Evolutionary conservation across 2,797 vertebrate genomes (phyloP).

Genomic region (Cyprinodon diabolis): DNA sequence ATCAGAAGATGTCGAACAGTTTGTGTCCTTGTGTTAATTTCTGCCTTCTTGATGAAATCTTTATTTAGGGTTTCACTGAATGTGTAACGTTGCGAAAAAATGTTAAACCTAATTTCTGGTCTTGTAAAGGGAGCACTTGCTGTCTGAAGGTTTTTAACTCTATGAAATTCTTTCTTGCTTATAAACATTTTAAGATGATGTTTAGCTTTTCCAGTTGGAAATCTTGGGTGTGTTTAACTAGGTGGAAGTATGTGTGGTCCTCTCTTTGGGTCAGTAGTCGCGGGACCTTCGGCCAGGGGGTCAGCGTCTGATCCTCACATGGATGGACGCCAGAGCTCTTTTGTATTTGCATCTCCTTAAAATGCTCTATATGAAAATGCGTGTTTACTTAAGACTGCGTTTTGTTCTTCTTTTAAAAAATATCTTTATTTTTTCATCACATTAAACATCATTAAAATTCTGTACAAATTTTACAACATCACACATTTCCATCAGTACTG

Average conservation of each 20-base stretch:
- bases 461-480: constrained; percentile 84
- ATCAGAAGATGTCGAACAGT: constrained; percentile 15
- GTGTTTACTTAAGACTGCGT: not conserved
- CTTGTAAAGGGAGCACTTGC: constrained; percentile 6
- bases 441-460: constrained; percentile 74
- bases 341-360: constrained; percentile 1
- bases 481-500: constrained; percentile 61
- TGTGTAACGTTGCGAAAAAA: not conserved
- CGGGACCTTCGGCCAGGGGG: constrained; percentile 37
- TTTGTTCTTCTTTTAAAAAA: constrained; percentile 73
- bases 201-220: constrained; percentile 56
- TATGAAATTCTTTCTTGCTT: constrained; percentile 36
- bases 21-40: constrained; percentile 6
- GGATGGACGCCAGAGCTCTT: constrained; percentile 7
- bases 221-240: constrained; percentile 33
- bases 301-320: constrained; percentile 31
- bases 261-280: constrained; percentile 19
- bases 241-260: constrained; percentile 47
- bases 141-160: constrained; percentile 29
- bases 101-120: constrained; percentile 22
- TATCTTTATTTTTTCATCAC: constrained; percentile 80
- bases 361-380: not conserved
- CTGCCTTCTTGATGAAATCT: constrained; percentile 14
- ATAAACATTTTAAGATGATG: constrained; percentile 25
- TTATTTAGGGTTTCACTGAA: not conserved